A percentile compares a stretch with the other conserved stretches of the same genome.
Evolutionary conservation across 1,140 invertebrate species (phyloP).

Genomic region (Hyposmocoma kahamanoa): DNA sequence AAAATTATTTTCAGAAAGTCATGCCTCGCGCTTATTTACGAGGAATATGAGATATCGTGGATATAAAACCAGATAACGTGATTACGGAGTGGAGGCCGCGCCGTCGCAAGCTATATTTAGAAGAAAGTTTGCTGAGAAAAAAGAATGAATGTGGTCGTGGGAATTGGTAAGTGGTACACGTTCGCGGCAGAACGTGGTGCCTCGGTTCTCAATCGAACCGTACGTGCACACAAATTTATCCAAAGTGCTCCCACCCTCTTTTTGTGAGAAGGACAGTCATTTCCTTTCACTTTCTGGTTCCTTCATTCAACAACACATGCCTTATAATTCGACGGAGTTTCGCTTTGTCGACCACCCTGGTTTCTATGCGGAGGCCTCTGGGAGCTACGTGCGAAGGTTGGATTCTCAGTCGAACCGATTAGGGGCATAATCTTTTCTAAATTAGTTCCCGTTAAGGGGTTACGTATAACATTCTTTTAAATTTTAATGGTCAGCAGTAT

Average conservation of each 20-base stretch:
- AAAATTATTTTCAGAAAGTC: neutral
- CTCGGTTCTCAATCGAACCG: constrained; percentile 23
- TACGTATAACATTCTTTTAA: no score
- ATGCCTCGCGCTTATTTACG: neutral
- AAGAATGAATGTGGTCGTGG: constrained; percentile 24
- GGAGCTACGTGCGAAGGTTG: no score
- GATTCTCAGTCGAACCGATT: no score
- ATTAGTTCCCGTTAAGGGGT: no score
- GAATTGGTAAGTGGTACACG: constrained; percentile 36
- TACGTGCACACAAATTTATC: constrained; percentile 9
- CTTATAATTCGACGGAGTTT: no score
- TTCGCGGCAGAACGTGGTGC: constrained; percentile 29
- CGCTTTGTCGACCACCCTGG: no score
- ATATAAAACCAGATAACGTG: neutral
- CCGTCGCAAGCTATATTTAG: constrained; percentile 21
- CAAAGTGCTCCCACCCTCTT: neutral
- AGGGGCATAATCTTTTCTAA: no score
- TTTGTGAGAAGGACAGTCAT: neutral
- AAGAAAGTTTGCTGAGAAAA: constrained; percentile 23
- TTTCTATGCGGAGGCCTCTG: no score
- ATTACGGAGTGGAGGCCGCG: neutral
- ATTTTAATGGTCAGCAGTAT: no score
- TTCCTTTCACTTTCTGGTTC: neutral
- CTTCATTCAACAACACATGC: neutral
- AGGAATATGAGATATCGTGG: neutral